phyloP scores from a whole-genome alignment of 2,113 vertebrate genomes.

The Mirounga angustirostris region DNA sequence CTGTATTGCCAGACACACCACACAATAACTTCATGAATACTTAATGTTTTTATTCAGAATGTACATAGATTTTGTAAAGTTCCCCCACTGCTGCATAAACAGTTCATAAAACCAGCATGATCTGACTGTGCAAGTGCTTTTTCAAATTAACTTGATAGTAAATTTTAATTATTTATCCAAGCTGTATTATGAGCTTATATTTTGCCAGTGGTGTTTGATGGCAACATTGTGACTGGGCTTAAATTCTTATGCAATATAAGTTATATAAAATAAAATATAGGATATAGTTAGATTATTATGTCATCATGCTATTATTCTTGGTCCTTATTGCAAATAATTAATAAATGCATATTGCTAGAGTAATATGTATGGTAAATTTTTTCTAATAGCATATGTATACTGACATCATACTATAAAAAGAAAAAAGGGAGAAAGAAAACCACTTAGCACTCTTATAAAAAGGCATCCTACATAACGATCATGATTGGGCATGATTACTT shows the following conservation, averaged over 20 bases:
- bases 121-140: background rate
- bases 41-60: conserved; percentile 69
- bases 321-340: background rate
- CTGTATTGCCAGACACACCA: background rate
- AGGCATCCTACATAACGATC: background rate
- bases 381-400: background rate
- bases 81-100: conserved; percentile 61
- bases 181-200: conserved; percentile 31
- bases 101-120: conserved; percentile 72
- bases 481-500: background rate
- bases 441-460: background rate
- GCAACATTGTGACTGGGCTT: background rate
- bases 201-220: conserved; percentile 14
- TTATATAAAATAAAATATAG: background rate
- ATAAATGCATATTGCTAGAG: background rate
- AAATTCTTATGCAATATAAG: background rate
- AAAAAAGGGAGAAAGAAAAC: background rate
- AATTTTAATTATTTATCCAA: conserved; percentile 69
- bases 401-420: background rate
- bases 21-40: conserved; percentile 64
- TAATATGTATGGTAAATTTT: background rate
- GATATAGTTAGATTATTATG: background rate
- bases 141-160: conserved; percentile 63
- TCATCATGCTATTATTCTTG: background rate
- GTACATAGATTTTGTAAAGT: conserved; percentile 36